Evolutionary conservation across 53 echinoderm and acorn worm species (phyloP), one percentile per base, ranked within the genome.

Genomic region (Holothuria scabra): DNA sequence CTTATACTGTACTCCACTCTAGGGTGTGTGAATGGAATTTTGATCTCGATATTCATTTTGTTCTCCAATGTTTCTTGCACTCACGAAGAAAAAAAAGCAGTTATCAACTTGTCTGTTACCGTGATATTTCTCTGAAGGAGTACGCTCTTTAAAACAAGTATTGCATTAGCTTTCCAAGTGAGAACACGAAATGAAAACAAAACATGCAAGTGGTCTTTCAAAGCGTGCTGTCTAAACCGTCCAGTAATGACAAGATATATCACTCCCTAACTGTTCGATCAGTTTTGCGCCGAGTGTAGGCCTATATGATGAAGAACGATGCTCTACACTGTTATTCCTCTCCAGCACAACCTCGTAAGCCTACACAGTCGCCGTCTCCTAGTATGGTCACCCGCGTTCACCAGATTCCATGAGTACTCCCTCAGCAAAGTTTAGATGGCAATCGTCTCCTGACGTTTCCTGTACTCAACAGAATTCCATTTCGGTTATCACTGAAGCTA

Each of bases 1-100:
- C 85, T 89, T 69, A 95, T 88, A 74, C 95, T 95, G 79, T 95
- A 95, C 75, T 95, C 95, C 88, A 95, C 92, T 38, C 81, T 83
- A 12, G 95, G 92, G 35, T 92, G 89, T 28, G 84, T 65, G 60
- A 95, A 85, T 76, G 96, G 96, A 49, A 96, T 96, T 70, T 84
- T 87, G 10, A 96, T 96, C 84, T 96, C 96, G 65, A 96, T 96
- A 84, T 96, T 96, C 96, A 96, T 96, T 22, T 81, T 46, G 10
- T 59, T n/a, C 14, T 30, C 11, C 30, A 64, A 9, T 64, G 23
- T 12, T 30, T 12, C 64, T 30, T 21, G 0, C 3, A 12, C 64
- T 52, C 52, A 52, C 52, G 8, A 52, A 52, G 52, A 52, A 52
- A 52, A 52, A 52, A 52, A 52, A 52, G 18, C 16, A 16, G 52